Conservation (phyloP, 2,797 vertebrate genomes). For the Scomberomorus guttatus region DNA sequence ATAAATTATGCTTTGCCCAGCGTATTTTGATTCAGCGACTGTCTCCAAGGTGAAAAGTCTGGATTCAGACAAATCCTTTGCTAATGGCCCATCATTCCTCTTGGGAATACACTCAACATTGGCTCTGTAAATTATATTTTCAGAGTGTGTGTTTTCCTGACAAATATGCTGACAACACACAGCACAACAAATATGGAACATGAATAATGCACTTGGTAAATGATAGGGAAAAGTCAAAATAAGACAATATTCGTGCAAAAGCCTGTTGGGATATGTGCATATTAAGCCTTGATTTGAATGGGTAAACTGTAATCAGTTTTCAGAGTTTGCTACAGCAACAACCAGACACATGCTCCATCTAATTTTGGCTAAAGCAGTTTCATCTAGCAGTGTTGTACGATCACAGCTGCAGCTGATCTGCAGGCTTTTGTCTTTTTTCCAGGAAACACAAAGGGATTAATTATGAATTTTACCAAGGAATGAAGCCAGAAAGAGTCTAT, state of each 20-base stretch:
- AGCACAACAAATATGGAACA: slow-evolving; percentile 56
- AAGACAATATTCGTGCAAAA: slow-evolving; percentile 60
- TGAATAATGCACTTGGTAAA: slow-evolving; percentile 66
- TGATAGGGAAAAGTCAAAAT: slow-evolving; percentile 58
- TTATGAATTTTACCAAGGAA: slow-evolving; percentile 55
- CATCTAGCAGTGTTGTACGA: slow-evolving; percentile 40
- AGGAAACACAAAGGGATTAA: slow-evolving; percentile 53
- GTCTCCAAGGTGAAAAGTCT: slow-evolving; percentile 69
- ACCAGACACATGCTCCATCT: slow-evolving; percentile 48
- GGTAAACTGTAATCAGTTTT: slow-evolving; percentile 66
- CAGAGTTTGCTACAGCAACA: slow-evolving; percentile 47
- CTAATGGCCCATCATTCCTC: slow-evolving; percentile 74
- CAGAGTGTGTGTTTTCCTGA: slow-evolving; percentile 44
- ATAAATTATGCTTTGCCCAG: slow-evolving; percentile 42
- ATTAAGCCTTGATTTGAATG: slow-evolving; percentile 57
- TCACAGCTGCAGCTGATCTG: slow-evolving; percentile 63
- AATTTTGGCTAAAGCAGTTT: slow-evolving; percentile 53
- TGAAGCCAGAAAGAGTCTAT: slow-evolving; percentile 29
- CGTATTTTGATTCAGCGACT: slow-evolving; percentile 47
- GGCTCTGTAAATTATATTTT: slow-evolving; percentile 69
- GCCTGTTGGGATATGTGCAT: slow-evolving; percentile 46
- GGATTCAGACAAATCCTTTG: slow-evolving; percentile 71
- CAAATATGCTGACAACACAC: slow-evolving; percentile 77
- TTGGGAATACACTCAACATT: slow-evolving; percentile 59
- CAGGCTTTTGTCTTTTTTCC: slow-evolving; percentile 56